Percentiles rank a stretch among this genome's conserved stretches.
phyloP scores from a whole-genome alignment of 2,888 invertebrate species.

The Pandemis corylana region DNA sequence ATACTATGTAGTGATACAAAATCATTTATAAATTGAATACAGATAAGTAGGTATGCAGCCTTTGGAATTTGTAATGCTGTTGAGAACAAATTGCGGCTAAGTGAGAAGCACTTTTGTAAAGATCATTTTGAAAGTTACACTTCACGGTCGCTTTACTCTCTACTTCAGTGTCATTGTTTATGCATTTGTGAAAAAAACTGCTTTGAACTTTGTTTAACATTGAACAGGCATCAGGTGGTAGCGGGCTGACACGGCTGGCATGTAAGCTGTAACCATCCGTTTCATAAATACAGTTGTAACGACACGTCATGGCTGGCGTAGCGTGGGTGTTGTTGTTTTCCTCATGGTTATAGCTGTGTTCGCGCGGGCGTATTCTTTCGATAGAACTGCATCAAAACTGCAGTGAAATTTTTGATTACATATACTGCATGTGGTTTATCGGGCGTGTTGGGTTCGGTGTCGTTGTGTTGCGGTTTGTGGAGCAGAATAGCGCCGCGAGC shows the following conservation, averaged over 20 bases:
- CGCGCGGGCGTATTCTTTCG: conserved; percentile 24
- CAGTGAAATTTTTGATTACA: neutral
- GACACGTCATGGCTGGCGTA: conserved; percentile 44
- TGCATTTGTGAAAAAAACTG: neutral
- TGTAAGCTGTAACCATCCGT: conserved; percentile 30
- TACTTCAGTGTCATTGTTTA: neutral
- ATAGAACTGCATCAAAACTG: conserved; percentile 26
- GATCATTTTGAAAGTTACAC: conserved; percentile 1
- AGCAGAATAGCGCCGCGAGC: conserved; percentile 32
- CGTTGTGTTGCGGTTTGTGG: neutral
- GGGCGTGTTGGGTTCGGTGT: neutral
- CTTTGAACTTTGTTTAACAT: conserved; percentile 4
- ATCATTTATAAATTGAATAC: neutral
- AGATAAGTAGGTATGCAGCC: neutral
- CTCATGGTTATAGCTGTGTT: conserved; percentile 48
- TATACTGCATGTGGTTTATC: neutral
- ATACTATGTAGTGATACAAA: no score
- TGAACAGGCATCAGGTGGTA: conserved; percentile 27
- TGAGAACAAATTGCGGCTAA: neutral
- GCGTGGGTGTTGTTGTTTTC: conserved; percentile 52
- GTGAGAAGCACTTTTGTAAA: conserved; percentile 1
- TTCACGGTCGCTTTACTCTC: conserved; percentile 1
- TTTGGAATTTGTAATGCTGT: neutral
- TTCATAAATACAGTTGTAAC: conserved; percentile 44
- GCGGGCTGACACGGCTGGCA: conserved; percentile 24